Conservation (phyloP, 2,888 invertebrate genomes). For the Auanema sp. region DNA sequence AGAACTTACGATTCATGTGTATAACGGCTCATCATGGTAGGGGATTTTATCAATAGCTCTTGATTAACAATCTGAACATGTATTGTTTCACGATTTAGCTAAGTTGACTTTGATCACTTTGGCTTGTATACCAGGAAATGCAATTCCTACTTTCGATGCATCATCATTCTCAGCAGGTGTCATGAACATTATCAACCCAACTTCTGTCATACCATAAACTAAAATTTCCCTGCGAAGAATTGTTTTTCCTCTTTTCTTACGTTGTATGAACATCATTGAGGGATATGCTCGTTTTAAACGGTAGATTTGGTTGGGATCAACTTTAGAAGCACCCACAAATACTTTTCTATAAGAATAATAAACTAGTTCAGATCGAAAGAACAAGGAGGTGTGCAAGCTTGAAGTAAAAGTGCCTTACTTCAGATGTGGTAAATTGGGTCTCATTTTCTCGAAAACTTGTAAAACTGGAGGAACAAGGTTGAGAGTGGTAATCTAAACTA, state of each 20-base stretch:
- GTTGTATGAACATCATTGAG: slow-evolving; percentile 19
- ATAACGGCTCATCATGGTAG: slow-evolving; percentile 35
- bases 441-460: slow-evolving; percentile 24
- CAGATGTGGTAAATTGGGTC: neutral
- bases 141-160: slow-evolving; percentile 32
- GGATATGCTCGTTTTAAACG: slow-evolving; percentile 3
- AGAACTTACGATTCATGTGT: slow-evolving; percentile 10
- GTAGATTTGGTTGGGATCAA: slow-evolving; percentile 3
- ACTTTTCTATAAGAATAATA: slow-evolving; percentile 21
- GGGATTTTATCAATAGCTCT: slow-evolving; percentile 36
- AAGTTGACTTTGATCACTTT: slow-evolving; percentile 20
- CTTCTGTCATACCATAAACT: slow-evolving; percentile 58
- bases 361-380: too few species aligned
- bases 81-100: too few species aligned
- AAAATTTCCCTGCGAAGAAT: slow-evolving; percentile 8
- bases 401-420: neutral
- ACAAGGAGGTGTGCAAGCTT: neutral
- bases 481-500: slow-evolving; percentile 33
- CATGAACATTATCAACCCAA: slow-evolving; percentile 45
- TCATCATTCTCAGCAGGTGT: slow-evolving; percentile 23
- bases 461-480: slow-evolving; percentile 51
- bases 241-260: slow-evolving; percentile 10
- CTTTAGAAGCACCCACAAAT: slow-evolving; percentile 40
- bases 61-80: too few species aligned
- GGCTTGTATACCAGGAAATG: slow-evolving; percentile 36